Percentiles rank a stretch among this genome's conserved stretches.
phyloP scores from a whole-genome alignment of 2,113 vertebrate genomes.

The Parus major region DNA sequence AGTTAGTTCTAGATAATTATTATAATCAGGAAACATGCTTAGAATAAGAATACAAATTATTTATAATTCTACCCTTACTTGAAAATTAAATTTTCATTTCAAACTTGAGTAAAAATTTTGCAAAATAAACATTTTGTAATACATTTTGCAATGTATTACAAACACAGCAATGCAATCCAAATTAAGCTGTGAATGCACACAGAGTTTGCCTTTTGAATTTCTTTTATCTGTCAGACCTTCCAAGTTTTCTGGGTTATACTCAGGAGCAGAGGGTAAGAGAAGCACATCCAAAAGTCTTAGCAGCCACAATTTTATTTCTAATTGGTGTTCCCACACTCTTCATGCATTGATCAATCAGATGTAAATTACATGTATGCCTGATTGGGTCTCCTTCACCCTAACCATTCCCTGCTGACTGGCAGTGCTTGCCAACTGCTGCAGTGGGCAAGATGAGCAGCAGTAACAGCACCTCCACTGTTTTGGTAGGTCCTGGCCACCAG shows the following conservation, averaged over 20 bases:
- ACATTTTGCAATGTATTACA: not conserved
- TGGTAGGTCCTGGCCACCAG: slow-evolving; percentile 21
- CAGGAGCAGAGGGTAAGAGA: not conserved
- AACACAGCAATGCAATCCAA: not conserved
- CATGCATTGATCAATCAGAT: slow-evolving; percentile 57
- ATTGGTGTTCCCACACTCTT: slow-evolving; percentile 35
- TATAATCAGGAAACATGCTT: not conserved
- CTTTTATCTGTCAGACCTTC: not conserved
- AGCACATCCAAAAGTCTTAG: not conserved
- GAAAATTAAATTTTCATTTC: not conserved
- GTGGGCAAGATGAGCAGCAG: slow-evolving; percentile 47
- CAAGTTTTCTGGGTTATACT: not conserved
- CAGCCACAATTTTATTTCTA: not conserved
- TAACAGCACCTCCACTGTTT: not conserved
- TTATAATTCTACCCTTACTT: not conserved
- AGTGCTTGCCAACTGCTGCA: slow-evolving; percentile 70
- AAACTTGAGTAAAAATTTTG: slow-evolving; percentile 1
- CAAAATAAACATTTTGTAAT: not conserved
- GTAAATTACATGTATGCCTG: slow-evolving; percentile 51
- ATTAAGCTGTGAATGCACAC: not conserved
- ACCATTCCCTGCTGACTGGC: slow-evolving; percentile 53
- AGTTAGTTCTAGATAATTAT: not conserved
- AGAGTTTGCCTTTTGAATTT: slow-evolving; percentile 4
- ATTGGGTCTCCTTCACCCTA: slow-evolving; percentile 45
- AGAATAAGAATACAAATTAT: not conserved